Base-by-base conservation (phyloP, 2,888 invertebrate genomes). In the Lithophane semibrunnea region DNA sequence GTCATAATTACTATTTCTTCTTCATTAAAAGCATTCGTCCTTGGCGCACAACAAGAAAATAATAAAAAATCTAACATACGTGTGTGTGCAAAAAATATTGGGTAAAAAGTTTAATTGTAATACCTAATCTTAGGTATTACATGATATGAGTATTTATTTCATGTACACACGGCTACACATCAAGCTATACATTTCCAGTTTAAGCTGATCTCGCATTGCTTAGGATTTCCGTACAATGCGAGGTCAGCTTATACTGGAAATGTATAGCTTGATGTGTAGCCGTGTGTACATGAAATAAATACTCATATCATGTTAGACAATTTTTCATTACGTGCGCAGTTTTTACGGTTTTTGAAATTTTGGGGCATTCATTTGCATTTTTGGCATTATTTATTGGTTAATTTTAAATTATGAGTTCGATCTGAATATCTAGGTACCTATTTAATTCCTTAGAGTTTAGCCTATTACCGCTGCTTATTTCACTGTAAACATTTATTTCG, bases 401-500 rank as follows among this genome's bases (percentile, higher is more conserved):
- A 18, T 42, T 71, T 66, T 24, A 21, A 56, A 76, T 75, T 1
- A 67, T 10, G 7, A 65, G 16, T 56, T 60, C 2, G 24, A 72
- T 61, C 42, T 72, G 58, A 60, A 65, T 64, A n/a, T n/a, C n/a
- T 54, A 80, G 18, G 42, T 69, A 37, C 37, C 37, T 37, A 68
- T 80, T 79, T 72, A 79, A 78, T 86, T 86, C 73, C n/a, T n/a
- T n/a, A n/a, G n/a, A n/a, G n/a, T 76, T 76, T 44, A 65, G 73
- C 44, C 64, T 81, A 83, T 84, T 83, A 84, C 88, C 74, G 82
- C 86, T 89, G 90, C 91, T 93, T 92, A 94, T 93, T 91, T 89
- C 89, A 91, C 91, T 92, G 93, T 95, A 94, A 96, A 94, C 94
- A 95, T 92, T 96, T 94, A 92, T 92, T 95, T 94, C 93, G 92